Evolutionary conservation across 92 coral and sea anemone species (phyloP).

Genomic region (Heteractis magnifica): DNA sequence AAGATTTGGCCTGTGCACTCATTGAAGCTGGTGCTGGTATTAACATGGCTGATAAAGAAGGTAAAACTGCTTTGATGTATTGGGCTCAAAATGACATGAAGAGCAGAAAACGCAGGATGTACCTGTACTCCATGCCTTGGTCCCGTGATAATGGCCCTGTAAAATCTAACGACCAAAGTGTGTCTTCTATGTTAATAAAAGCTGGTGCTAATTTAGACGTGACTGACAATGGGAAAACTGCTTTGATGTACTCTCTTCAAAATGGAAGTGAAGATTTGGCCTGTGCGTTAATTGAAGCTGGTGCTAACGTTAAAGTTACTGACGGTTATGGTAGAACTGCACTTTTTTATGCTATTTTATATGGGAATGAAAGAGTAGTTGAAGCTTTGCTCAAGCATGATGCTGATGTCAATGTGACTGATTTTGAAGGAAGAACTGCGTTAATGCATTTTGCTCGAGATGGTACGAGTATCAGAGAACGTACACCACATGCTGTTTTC

Average conservation of each 20-base stretch:
- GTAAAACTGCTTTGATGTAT: background rate
- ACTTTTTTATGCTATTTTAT: background rate
- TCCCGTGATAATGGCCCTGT: background rate
- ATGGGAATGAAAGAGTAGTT: background rate
- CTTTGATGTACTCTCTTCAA: background rate
- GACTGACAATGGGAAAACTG: background rate
- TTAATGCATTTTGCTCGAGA: background rate
- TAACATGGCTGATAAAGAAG: background rate
- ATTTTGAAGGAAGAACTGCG: background rate
- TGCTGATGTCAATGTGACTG: background rate
- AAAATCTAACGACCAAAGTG: background rate
- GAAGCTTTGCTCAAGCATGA: background rate
- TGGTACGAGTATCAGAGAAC: background rate
- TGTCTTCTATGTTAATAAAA: background rate
- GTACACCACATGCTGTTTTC: background rate
- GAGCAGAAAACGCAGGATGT: background rate
- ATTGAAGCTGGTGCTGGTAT: slow-evolving; percentile 11
- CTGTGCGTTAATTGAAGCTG: background rate
- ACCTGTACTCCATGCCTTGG: background rate
- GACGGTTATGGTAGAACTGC: background rate
- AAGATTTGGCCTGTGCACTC: too few relatives aligned
- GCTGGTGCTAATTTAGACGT: background rate
- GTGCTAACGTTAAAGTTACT: background rate
- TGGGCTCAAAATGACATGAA: background rate
- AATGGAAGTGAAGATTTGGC: background rate